A percentile compares a stretch with the other conserved stretches of the same genome.
Evolutionary conservation across 2,888 invertebrate species (phyloP).

Genomic region (Unio pictorum): DNA sequence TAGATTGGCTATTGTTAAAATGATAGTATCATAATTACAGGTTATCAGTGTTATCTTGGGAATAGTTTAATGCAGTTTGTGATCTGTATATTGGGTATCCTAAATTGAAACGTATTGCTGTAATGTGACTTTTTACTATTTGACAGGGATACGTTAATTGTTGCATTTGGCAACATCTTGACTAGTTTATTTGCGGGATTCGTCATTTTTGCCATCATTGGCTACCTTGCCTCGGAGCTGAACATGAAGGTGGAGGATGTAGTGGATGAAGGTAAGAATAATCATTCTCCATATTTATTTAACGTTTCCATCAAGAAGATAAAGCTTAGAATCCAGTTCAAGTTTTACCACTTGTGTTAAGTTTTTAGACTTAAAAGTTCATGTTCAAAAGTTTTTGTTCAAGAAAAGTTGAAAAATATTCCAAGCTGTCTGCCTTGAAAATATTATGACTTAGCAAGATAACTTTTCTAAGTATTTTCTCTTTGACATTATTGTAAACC

Average conservation of each 20-base stretch:
- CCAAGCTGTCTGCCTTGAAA: no score
- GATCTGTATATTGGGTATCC: no score
- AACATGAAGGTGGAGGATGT: slow-evolving; percentile 64
- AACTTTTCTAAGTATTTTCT: no score
- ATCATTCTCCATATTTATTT: background rate
- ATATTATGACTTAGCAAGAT: no score
- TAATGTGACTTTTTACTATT: background rate
- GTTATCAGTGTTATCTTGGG: no score
- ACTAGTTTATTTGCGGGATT: slow-evolving; percentile 70
- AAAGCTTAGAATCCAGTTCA: background rate
- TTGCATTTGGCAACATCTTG: slow-evolving; percentile 64
- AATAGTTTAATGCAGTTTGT: no score
- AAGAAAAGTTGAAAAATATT: background rate
- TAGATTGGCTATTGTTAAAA: no score
- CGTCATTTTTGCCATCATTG: slow-evolving; percentile 69
- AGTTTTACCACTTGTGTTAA: no score
- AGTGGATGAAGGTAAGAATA: slow-evolving; percentile 62
- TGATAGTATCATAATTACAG: no score
- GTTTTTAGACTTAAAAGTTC: background rate
- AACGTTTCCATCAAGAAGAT: background rate
- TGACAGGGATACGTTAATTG: slow-evolving; percentile 66
- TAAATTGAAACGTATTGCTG: background rate
- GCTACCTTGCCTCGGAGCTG: slow-evolving; percentile 66
- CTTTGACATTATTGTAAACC: no score
- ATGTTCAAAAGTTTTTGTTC: background rate